phyloP scores from a whole-genome alignment of 2,113 vertebrate species.

The Equus przewalskii region DNA sequence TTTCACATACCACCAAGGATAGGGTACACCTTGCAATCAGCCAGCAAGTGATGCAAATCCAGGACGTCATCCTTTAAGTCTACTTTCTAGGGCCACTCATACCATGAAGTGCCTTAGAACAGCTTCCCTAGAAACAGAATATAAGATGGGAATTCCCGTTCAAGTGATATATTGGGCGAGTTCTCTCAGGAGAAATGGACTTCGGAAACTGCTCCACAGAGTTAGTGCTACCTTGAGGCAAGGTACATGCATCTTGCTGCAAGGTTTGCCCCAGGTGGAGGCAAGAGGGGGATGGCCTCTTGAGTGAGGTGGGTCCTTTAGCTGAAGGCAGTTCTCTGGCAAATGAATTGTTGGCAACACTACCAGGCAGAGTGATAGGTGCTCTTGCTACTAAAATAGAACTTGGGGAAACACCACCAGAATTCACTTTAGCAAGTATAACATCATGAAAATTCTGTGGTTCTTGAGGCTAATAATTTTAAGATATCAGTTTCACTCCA shows the following conservation, averaged over 20 bases:
- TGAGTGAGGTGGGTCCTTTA: not conserved
- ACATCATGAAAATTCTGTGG: not conserved
- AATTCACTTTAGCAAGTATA: not conserved
- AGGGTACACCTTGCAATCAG: not conserved
- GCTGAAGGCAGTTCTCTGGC: not conserved
- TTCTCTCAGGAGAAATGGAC: not conserved
- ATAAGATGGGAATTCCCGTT: not conserved
- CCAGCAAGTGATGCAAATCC: too few species aligned
- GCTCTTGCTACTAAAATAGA: not conserved
- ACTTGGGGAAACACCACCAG: accelerated
- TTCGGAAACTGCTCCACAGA: not conserved
- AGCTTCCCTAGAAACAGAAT: not conserved
- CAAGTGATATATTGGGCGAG: not conserved
- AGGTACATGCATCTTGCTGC: accelerated
- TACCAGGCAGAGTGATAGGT: not conserved
- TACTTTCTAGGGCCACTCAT: not conserved
- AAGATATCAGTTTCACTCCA: not conserved
- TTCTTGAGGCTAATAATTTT: not conserved
- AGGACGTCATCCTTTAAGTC: not conserved
- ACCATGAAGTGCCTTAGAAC: not conserved
- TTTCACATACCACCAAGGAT: not conserved
- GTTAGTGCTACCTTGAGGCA: not conserved
- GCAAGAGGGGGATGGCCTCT: accelerated
- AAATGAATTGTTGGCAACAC: not conserved
- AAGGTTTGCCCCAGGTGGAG: not conserved